A percentile compares a stretch with the other conserved stretches of the same genome.
Evolutionary conservation across 2,113 vertebrate genomes (phyloP).

Genomic region (Lophotis ruficrista): DNA sequence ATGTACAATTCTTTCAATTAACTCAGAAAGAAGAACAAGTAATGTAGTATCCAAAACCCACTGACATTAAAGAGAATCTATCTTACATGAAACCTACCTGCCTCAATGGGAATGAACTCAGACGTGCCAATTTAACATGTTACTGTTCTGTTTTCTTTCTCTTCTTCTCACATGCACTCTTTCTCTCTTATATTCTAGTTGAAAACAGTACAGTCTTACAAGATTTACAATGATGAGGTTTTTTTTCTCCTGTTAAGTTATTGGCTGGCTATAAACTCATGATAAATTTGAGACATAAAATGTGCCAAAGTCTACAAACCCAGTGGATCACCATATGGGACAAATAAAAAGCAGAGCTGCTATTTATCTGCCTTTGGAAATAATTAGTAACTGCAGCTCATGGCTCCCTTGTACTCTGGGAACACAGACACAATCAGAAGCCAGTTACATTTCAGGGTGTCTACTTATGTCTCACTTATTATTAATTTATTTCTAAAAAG

Average conservation of each 20-base stretch:
- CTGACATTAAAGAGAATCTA: not conserved
- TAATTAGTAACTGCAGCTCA: conserved; percentile 40
- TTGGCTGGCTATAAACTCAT: conserved; percentile 24
- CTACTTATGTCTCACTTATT: not conserved
- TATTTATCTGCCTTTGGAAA: conserved; percentile 54
- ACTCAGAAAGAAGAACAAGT: not conserved
- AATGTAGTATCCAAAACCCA: not conserved
- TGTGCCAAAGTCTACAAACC: conserved; percentile 38
- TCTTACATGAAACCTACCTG: not conserved
- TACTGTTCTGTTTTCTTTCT: not conserved
- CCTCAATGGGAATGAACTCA: not conserved
- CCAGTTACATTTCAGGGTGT: not conserved
- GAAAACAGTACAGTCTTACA: not conserved
- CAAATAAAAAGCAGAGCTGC: conserved; percentile 41
- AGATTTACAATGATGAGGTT: not conserved
- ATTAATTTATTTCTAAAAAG: not conserved
- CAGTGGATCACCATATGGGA: conserved; percentile 26
- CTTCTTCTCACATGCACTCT: not conserved
- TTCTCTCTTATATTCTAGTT: not conserved
- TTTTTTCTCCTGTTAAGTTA: conserved; percentile 21
- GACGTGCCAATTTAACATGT: not conserved
- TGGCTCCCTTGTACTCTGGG: not conserved
- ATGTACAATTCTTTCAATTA: not conserved
- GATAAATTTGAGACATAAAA: conserved; percentile 57
- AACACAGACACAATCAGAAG: not conserved